These are phyloP conservation scores for Phylloscopus collybita DNA, from an alignment of 2,797 vertebrate genomes.

Conservation along the genomic window DNA sequence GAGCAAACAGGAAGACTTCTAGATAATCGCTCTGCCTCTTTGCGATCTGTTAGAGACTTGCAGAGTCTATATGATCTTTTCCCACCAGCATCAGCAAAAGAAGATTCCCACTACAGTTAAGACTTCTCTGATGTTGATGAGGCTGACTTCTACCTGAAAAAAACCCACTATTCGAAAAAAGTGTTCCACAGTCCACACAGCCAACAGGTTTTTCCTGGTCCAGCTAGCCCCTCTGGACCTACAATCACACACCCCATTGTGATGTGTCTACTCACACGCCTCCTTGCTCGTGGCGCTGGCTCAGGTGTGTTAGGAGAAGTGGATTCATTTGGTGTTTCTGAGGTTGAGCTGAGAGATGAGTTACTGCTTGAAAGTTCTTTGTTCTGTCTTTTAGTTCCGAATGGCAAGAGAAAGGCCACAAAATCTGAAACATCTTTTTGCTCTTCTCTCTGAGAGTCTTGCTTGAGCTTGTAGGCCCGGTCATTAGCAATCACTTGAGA, in stretches of 20 bases:
- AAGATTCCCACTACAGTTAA: not conserved
- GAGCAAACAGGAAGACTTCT: not conserved
- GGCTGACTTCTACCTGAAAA: not conserved
- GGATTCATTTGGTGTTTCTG: constrained; percentile 90
- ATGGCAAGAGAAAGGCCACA: constrained; percentile 89
- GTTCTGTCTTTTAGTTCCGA: constrained; percentile 85
- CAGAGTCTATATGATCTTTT: not conserved
- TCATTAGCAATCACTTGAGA: constrained; percentile 96
- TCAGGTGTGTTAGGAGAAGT: constrained; percentile 85
- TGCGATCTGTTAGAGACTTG: not conserved
- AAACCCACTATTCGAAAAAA: not conserved
- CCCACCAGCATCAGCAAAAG: not conserved
- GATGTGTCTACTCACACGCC: constrained; percentile 84
- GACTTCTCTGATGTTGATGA: not conserved
- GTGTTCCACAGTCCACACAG: not conserved
- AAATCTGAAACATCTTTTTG: constrained; percentile 88
- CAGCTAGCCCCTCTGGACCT: not conserved
- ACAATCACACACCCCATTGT: fast-evolving
- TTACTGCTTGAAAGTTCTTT: constrained; percentile 98
- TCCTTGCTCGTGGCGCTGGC: constrained; percentile 84
- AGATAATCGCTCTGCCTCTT: not conserved
- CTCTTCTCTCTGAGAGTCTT: constrained; percentile 87
- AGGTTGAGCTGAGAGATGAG: constrained; percentile 96
- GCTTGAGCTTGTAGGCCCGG: constrained; percentile 90
- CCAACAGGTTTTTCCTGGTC: not conserved